phyloP scores from a whole-genome alignment of 2,113 vertebrate species.

The Cyprinus carpio region DNA sequence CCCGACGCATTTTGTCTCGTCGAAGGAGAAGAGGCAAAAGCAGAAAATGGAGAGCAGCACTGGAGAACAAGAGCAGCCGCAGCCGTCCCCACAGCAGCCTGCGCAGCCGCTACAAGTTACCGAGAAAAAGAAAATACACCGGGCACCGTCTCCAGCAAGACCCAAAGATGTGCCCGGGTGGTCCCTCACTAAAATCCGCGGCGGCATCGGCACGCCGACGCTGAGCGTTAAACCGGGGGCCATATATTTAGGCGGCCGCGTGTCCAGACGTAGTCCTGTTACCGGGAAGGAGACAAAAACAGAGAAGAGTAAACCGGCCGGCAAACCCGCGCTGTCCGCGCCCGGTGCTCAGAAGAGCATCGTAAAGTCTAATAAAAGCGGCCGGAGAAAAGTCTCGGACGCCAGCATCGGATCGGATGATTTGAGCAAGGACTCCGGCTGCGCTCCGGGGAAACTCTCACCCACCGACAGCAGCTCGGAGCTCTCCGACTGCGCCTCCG shows the following conservation, averaged over 20 bases:
- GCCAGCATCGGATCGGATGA: slow-evolving; percentile 75
- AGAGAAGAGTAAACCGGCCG: slow-evolving; percentile 64
- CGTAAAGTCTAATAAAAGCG: slow-evolving; percentile 64
- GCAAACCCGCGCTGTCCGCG: slow-evolving; percentile 50
- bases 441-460: slow-evolving; percentile 77
- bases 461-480: slow-evolving; percentile 92
- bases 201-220: slow-evolving; percentile 76
- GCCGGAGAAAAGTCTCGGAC: slow-evolving; percentile 74
- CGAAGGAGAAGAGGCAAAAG: slow-evolving; percentile 77
- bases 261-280: slow-evolving; percentile 75
- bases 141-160: slow-evolving; percentile 89
- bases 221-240: slow-evolving; percentile 78
- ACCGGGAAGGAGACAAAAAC: slow-evolving; percentile 67
- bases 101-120: slow-evolving; percentile 43
- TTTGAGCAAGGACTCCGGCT: slow-evolving; percentile 75
- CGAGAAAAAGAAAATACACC: slow-evolving; percentile 85
- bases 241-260: slow-evolving; percentile 73
- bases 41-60: slow-evolving; percentile 78
- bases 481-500: slow-evolving; percentile 91
- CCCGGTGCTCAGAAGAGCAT: slow-evolving; percentile 50
- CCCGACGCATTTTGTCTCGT: slow-evolving; percentile 73
- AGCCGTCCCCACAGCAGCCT: slow-evolving; percentile 60
- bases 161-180: slow-evolving; percentile 88
- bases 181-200: slow-evolving; percentile 85
- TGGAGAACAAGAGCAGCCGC: slow-evolving; percentile 65